Evolutionary conservation across 2,797 vertebrate species (phyloP).

Genomic region (Vireo griseus): DNA sequence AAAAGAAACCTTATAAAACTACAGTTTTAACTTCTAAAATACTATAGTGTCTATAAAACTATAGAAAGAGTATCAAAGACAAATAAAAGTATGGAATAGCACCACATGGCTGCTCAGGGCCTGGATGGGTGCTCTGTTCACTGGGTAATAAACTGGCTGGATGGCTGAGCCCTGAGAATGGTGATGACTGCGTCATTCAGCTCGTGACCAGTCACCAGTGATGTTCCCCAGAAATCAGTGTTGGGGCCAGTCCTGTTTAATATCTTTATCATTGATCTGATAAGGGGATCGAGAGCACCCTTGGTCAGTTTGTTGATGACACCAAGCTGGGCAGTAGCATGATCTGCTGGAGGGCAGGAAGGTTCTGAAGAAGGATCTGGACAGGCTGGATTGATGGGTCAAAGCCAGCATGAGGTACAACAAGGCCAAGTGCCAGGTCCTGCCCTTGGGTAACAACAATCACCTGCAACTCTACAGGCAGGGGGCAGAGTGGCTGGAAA

Average conservation of each 20-base stretch:
- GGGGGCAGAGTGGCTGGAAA: neutral
- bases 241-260: neutral
- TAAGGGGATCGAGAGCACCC: fast-evolving
- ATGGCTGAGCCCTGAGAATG: neutral
- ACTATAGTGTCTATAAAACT: neutral
- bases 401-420: neutral
- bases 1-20: neutral
- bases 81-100: neutral
- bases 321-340: neutral
- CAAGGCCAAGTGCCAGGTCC: neutral
- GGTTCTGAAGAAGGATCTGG: neutral
- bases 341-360: neutral
- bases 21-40: neutral
- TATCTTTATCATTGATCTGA: neutral
- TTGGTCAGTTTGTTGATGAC: neutral
- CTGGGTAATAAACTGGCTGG: neutral
- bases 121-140: too few species aligned
- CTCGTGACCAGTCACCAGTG: too few species aligned
- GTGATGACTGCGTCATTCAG: neutral
- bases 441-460: neutral
- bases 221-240: neutral
- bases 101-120: neutral
- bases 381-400: neutral
- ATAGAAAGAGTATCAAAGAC: neutral
- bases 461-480: neutral